A percentile compares a stretch with the other conserved stretches of the same genome.
These are phyloP conservation scores for Mythimna lalbum DNA, from an alignment of 2,888 invertebrate genomes.

Conservation along the genomic window DNA sequence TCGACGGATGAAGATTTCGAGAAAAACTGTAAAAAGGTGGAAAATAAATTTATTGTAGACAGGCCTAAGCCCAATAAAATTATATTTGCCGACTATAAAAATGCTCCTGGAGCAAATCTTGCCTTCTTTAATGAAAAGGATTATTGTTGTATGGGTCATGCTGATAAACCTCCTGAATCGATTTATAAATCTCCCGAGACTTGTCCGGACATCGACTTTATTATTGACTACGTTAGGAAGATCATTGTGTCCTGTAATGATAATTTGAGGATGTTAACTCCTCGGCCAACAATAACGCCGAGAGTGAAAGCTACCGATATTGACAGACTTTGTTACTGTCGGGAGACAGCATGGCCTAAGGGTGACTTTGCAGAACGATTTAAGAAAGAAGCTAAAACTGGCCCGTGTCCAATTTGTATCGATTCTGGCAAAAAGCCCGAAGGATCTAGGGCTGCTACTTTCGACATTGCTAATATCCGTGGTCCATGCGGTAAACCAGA, in stretches of 20 bases:
- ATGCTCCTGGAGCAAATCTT: slow-evolving; percentile 83
- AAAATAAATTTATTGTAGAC: slow-evolving; percentile 76
- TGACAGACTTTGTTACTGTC: slow-evolving; percentile 84
- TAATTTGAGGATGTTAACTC: slow-evolving; percentile 87
- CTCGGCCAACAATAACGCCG: slow-evolving; percentile 81
- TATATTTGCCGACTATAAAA: slow-evolving; percentile 81
- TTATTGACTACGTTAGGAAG: slow-evolving; percentile 84
- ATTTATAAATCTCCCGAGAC: slow-evolving; percentile 82
- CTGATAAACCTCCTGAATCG: slow-evolving; percentile 84
- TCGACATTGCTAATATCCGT: slow-evolving; percentile 84
- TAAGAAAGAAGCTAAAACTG: slow-evolving; percentile 77
- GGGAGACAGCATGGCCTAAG: slow-evolving; percentile 82
- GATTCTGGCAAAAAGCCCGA: slow-evolving; percentile 71
- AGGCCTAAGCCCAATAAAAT: slow-evolving; percentile 73
- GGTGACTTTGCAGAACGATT: slow-evolving; percentile 81
- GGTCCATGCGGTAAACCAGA: slow-evolving; percentile 86
- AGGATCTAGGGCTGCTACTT: slow-evolving; percentile 68
- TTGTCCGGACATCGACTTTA: slow-evolving; percentile 83
- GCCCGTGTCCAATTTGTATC: slow-evolving; percentile 82
- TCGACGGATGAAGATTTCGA: slow-evolving; percentile 82
- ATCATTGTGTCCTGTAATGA: slow-evolving; percentile 87
- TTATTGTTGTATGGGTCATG: slow-evolving; percentile 82
- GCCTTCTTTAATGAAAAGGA: slow-evolving; percentile 82
- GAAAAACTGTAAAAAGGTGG: slow-evolving; percentile 81
- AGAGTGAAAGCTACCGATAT: slow-evolving; percentile 86